Conservation (phyloP, 2,888 invertebrate genomes). For the Criorhina ranunculi region DNA sequence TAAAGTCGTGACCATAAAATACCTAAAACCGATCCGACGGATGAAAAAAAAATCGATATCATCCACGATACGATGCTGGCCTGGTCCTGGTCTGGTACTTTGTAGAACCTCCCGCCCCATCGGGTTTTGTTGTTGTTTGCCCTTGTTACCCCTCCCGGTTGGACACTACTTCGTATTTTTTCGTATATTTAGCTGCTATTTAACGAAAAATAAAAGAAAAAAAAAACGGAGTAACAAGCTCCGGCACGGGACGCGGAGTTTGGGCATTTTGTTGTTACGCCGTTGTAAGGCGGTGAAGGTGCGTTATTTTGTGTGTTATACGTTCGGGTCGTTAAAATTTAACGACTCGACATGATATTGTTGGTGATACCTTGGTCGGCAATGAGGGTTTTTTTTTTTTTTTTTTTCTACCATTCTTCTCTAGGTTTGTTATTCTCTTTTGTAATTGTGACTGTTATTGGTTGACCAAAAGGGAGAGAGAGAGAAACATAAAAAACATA, state of each 20-base stretch:
- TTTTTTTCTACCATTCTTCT: constrained; percentile 3
- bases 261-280: constrained; percentile 12
- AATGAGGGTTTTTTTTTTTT: not conserved
- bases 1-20: constrained; percentile 71
- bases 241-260: constrained; percentile 31
- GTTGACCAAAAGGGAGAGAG: not conserved
- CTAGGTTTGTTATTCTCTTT: constrained; percentile 1
- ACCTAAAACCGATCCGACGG: constrained; percentile 31
- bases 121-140: constrained; percentile 41
- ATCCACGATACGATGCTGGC: constrained; percentile 15
- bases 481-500: not conserved
- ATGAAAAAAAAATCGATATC: constrained; percentile 32
- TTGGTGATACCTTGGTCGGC: constrained; percentile 46
- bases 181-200: constrained; percentile 67
- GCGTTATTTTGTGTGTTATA: constrained; percentile 49
- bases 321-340: constrained; percentile 65
- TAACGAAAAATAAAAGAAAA: constrained; percentile 39
- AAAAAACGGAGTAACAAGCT: constrained; percentile 49
- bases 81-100: constrained; percentile 23
- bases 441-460: constrained; percentile 8
- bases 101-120: constrained; percentile 25
- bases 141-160: not conserved
- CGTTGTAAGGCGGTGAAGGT: constrained; percentile 3
- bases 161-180: constrained; percentile 54
- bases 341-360: constrained; percentile 66